Conservation (phyloP, 2,888 invertebrate species). For the Perithous albicinctus region DNA sequence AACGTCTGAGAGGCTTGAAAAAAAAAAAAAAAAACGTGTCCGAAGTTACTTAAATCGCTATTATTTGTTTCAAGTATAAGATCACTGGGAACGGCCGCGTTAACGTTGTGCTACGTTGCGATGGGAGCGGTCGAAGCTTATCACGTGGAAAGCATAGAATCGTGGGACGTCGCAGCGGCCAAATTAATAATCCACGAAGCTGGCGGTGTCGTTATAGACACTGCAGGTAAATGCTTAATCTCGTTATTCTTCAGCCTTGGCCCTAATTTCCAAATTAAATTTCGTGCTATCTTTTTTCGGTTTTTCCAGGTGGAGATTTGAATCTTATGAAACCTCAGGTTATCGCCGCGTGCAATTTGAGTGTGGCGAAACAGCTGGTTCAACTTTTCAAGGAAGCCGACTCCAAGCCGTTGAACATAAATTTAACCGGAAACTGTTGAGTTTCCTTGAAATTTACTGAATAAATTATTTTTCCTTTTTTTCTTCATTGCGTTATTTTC, state of each 20-base stretch:
- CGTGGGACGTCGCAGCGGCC: conserved; percentile 93
- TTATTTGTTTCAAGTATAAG: conserved; percentile 84
- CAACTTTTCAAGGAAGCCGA: conserved; percentile 85
- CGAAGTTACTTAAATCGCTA: conserved; percentile 4
- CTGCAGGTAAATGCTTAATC: conserved; percentile 85
- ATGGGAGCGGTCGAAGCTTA: conserved; percentile 89
- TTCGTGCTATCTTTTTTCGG: conserved; percentile 51
- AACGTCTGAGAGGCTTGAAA: too few relatives aligned
- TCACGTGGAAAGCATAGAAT: conserved; percentile 90
- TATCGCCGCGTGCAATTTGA: conserved; percentile 86
- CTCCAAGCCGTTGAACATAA: conserved; percentile 64
- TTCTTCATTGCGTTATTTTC: background rate
- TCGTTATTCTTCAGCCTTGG: background rate
- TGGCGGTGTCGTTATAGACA: conserved; percentile 90
- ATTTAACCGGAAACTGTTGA: conserved; percentile 66
- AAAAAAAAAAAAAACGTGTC: too few relatives aligned
- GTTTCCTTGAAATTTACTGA: background rate
- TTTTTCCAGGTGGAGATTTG: conserved; percentile 84
- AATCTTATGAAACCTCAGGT: conserved; percentile 87
- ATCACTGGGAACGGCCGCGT: conserved; percentile 90
- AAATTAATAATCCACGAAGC: conserved; percentile 91
- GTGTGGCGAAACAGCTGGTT: conserved; percentile 85
- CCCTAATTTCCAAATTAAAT: conserved; percentile 3
- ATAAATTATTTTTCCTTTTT: conserved; percentile 8
- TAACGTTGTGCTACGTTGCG: conserved; percentile 91